phyloP scores from a whole-genome alignment of 2,113 vertebrate genomes.

The Dicaeum eximium region DNA sequence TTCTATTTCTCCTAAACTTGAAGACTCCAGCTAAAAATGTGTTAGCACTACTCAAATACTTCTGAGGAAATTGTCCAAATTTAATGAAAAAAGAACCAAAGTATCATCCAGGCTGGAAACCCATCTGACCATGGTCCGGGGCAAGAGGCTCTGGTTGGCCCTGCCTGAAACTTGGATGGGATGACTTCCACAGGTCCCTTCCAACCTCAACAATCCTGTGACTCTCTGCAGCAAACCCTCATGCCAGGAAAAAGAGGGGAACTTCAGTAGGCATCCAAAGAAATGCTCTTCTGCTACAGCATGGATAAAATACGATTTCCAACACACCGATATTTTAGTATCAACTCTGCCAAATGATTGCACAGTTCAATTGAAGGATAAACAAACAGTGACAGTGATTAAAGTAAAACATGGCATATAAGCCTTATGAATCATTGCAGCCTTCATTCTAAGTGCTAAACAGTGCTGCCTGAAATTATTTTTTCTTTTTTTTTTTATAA shows the following conservation, averaged over 20 bases:
- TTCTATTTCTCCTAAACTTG: neutral
- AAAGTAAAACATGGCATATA: neutral
- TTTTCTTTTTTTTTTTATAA: neutral
- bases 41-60: neutral
- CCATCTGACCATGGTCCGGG: neutral
- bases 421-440: neutral
- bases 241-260: neutral
- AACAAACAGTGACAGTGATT: neutral
- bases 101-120: neutral
- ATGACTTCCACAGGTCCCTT: neutral
- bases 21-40: neutral
- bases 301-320: neutral
- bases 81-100: neutral
- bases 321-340: neutral
- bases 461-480: neutral
- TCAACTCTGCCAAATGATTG: neutral
- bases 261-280: neutral
- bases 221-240: neutral
- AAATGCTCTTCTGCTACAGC: neutral
- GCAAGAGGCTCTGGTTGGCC: neutral
- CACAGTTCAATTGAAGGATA: neutral
- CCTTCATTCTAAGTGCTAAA: neutral
- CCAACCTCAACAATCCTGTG: neutral
- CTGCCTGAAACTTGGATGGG: neutral
- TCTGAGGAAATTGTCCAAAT: neutral